Conservation (phyloP, 1,140 invertebrate species). For the Drosophila subobscura region DNA sequence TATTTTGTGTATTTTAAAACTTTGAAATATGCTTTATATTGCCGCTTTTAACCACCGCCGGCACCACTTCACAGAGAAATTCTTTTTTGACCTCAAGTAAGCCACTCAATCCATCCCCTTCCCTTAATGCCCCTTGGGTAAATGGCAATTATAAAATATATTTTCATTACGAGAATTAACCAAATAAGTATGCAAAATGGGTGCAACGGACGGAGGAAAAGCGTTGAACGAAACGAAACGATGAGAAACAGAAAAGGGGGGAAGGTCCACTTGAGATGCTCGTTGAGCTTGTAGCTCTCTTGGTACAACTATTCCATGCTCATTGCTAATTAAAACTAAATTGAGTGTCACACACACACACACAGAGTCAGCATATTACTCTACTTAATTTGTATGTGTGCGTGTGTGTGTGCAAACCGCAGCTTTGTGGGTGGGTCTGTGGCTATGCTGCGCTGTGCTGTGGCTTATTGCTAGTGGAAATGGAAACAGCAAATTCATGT, state of each 20-base stretch:
- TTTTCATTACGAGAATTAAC: constrained; percentile 59
- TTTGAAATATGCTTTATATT: neutral
- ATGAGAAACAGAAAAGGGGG: neutral
- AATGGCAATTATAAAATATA: constrained; percentile 71
- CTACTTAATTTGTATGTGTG: too few species aligned
- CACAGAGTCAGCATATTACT: constrained; percentile 21
- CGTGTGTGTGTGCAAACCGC: neutral
- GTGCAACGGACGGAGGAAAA: constrained; percentile 11
- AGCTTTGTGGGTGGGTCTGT: constrained; percentile 17
- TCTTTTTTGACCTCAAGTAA: constrained; percentile 43
- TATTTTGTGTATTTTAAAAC: too few species aligned
- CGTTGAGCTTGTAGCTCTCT: constrained; percentile 69
- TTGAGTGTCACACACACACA: constrained; percentile 55
- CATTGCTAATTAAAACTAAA: constrained; percentile 81
- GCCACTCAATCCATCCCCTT: constrained; percentile 7
- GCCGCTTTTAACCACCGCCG: neutral
- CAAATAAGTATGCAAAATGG: constrained; percentile 74
- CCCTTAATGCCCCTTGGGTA: constrained; percentile 4
- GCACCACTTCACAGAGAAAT: constrained; percentile 18
- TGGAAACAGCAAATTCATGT: constrained; percentile 61
- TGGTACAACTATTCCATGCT: constrained; percentile 76
- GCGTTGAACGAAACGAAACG: neutral
- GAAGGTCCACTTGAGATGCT: constrained; percentile 68
- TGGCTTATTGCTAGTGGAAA: neutral
- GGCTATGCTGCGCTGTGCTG: constrained; percentile 16